phyloP scores from a whole-genome alignment of 2,888 invertebrate genomes.

The Drosophila setosimentum region DNA sequence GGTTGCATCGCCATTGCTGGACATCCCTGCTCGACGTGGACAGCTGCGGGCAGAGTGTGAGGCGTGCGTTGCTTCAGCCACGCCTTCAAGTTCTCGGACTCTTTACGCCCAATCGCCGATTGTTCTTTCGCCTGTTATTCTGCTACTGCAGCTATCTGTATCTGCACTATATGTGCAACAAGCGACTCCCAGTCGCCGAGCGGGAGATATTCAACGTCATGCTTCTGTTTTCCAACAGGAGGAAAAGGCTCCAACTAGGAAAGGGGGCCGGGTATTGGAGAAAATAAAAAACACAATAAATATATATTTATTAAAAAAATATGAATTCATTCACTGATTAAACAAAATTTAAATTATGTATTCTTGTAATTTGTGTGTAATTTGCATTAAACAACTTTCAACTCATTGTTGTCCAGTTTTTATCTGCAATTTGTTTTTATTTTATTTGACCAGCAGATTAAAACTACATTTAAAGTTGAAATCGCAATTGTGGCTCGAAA shows the following conservation, averaged over 20 bases:
- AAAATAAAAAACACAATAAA: not conserved
- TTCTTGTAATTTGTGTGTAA: not conserved
- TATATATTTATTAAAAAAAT: not conserved
- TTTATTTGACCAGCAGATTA: not conserved
- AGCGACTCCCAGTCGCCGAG: constrained; percentile 35
- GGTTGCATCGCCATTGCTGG: constrained; percentile 35
- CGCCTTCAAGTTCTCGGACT: constrained; percentile 41
- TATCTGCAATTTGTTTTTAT: not conserved
- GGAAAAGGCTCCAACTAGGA: not conserved
- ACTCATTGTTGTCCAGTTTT: not conserved
- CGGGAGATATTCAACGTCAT: constrained; percentile 37
- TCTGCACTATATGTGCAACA: constrained; percentile 44
- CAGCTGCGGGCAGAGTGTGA: constrained; percentile 29
- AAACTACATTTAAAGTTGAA: not conserved
- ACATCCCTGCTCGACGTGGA: constrained; percentile 12
- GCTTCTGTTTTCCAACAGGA: not conserved
- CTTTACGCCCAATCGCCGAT: constrained; percentile 40
- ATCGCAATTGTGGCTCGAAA: not conserved
- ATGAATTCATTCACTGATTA: too few relatives aligned
- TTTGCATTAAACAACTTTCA: not conserved
- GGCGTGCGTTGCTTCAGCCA: constrained; percentile 29
- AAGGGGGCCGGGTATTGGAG: not conserved
- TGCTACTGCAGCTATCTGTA: constrained; percentile 48
- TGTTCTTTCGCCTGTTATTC: constrained; percentile 51
- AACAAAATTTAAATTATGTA: not conserved